Evolutionary conservation across 2,797 vertebrate genomes (phyloP), one percentile per base, ranked within the genome.

Genomic region (Epinephelus coioides): DNA sequence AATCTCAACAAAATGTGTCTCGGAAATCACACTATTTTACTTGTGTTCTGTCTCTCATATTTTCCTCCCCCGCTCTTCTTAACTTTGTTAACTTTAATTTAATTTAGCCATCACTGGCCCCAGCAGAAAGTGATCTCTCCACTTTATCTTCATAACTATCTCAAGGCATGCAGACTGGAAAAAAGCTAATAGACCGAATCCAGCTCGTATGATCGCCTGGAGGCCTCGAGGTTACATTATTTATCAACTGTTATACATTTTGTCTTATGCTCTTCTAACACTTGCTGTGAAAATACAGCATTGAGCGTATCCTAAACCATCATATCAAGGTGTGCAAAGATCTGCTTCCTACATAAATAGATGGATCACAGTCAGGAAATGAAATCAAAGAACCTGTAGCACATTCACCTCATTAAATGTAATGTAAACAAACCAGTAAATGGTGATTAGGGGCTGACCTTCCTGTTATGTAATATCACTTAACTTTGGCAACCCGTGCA

Each of bases 11-110:
- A 14, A 55, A 69, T 7, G 30, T 53, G 38, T 62, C 54, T 44
- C 17, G 43, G n/a, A 66, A 56, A 65, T 18, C 18, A 7, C 11
- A 25, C 8, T 8, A 43, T 71, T 68, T 72, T 53, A 47, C 43
- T 46, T 63, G 12, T 13, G 18, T 57, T 63, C 10, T 27, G 21
- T 79, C 23, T 53, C 47, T 47, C 43, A 38, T 77, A 9, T 54
- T 73, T 60, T 69, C 9, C 46, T 40, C 10, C 21, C 38, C 46
- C 18, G n/a, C 5, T 21, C 66, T 66, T 78, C 62, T 25, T 71
- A 76, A 83, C 66, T 53, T 21, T 74, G 61, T 85, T 73, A 76
- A 71, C 65, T 66, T 55, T 63, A 66, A 82, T 78, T 82, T 18
- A 49, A 78, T 82, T 78, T 61, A 25, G 14, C 49, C 44, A 21